Evolutionary conservation across 2,797 vertebrate species (phyloP), one percentile per base, ranked within the genome.

Genomic region (Fundulus diaphanus): DNA sequence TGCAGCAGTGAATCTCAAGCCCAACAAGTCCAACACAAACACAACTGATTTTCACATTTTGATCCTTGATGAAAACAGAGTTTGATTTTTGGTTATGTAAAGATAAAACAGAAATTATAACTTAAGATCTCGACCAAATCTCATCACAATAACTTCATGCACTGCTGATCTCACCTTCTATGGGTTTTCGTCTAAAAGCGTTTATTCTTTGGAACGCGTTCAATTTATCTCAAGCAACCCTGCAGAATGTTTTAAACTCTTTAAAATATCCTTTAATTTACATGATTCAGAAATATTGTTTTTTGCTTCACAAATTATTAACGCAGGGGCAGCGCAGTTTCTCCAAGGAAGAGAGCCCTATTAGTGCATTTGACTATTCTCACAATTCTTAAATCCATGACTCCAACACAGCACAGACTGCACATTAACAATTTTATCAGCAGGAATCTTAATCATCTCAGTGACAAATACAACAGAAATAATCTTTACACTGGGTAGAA

Each of bases 61-160:
- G 5, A 13, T 37, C 22, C 35, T 37, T 63, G 20, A 42, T 66
- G 7, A 24, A 6, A 66, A 66, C 13, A 42, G 12, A 42, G 9
- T 42, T 40, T 42, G 22, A 40, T 27, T 66, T 66, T 66, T 66
- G 22, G 12, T 15, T 40, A 16, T 42, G 12, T 0, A 42, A 40
- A 65, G 61, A n/a, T n/a, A 40, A 40, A 42, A 66, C 35, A 66
- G 24, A 65, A 42, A n/a, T 66, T 5, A 42, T n/a, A 37, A 65
- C 5, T 65, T 65, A n/a, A 40, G 59, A 63, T 63, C 33, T 37
- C 9, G 9, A 63, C 33, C 33, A 63, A 63, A 63, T 63, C 59
- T 63, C 59, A 63, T 63, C 4, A 63, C 59, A 63, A 63, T 63
- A 63, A 63, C 37, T 63, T 63, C 59, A 63, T 24, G 33, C 59